A percentile compares a stretch with the other conserved stretches of the same genome.
phyloP scores from a whole-genome alignment of 2,113 vertebrate genomes.

The Strix aluco region DNA sequence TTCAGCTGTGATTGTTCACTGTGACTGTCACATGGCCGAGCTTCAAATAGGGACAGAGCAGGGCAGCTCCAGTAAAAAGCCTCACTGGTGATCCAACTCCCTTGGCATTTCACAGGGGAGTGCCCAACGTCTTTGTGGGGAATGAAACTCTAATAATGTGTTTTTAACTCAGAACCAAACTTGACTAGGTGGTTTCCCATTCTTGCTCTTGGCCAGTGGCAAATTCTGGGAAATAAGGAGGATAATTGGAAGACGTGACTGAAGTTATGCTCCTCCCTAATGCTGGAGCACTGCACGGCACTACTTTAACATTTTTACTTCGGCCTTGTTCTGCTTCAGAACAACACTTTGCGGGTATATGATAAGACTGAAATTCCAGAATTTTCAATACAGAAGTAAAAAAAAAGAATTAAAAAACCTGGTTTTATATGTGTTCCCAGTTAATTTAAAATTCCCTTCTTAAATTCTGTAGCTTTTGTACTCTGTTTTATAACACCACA shows the following conservation, averaged over 20 bases:
- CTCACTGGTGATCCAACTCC: neutral
- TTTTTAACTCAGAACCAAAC: neutral
- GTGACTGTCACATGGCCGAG: neutral
- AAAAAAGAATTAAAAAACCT: neutral
- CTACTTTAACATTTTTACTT: neutral
- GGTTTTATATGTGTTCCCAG: neutral
- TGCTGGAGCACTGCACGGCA: neutral
- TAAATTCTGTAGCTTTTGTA: neutral
- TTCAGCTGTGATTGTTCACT: neutral
- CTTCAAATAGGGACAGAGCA: neutral
- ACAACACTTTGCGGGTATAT: neutral
- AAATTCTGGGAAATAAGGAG: neutral
- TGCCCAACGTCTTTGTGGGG: accelerated
- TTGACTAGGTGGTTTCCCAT: neutral
- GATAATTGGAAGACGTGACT: neutral
- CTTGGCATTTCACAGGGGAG: neutral
- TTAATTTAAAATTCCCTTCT: neutral
- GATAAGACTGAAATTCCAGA: neutral
- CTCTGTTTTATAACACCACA: neutral
- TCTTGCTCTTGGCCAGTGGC: neutral
- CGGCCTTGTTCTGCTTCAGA: neutral
- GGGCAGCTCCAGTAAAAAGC: neutral
- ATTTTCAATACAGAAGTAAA: neutral
- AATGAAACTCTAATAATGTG: neutral
- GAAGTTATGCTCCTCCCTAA: neutral